Evolutionary conservation across 2,888 invertebrate species (phyloP), one percentile per base, ranked within the genome.

Genomic region (Micoletzkya japonica): DNA sequence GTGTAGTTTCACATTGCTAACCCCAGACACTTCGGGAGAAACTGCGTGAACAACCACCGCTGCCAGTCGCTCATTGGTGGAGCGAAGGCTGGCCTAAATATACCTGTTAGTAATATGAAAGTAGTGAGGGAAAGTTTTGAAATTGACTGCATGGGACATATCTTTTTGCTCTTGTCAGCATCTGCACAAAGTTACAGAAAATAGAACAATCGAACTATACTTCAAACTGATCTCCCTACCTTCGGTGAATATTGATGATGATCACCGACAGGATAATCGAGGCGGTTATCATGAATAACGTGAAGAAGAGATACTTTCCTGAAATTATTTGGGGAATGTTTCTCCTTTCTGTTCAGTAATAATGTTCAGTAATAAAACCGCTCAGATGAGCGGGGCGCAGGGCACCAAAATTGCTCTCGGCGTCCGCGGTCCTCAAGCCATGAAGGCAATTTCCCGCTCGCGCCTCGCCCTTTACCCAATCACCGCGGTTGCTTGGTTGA

Each of bases 271-370:
- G 93, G 87, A 95, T 94, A 89, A 95, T 95, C 20, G 87, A 87
- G 88, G 94, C 92, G 67, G 95, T 94, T 76, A 95, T 95, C 84
- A 95, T 91, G 85, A 95, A 93, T 93, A 95, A 94, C 79, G 95
- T 95, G 87, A 96, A 95, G 87, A 96, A 93, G 82, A 96, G 91
- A 88, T 95, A 95, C 88, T 94, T 95, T 20, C 78, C 78, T 78
- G 71, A 44, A 76, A 58, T n/a, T 54, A 7, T n/a, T 54, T 24
- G 14, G 44, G 44, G 44, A 44, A 44, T n/a, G n/a, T n/a, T n/a
- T n/a, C n/a, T n/a, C n/a, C n/a, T n/a, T n/a, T n/a, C n/a, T n/a
- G n/a, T n/a, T n/a, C n/a, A n/a, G n/a, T n/a, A n/a, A n/a, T n/a
- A n/a, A n/a, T n/a, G n/a, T n/a, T n/a, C n/a, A n/a, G n/a, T n/a